These are phyloP conservation scores for Mormyrus iriodes DNA, from an alignment of 2,113 vertebrate species.

Conservation along the genomic window DNA sequence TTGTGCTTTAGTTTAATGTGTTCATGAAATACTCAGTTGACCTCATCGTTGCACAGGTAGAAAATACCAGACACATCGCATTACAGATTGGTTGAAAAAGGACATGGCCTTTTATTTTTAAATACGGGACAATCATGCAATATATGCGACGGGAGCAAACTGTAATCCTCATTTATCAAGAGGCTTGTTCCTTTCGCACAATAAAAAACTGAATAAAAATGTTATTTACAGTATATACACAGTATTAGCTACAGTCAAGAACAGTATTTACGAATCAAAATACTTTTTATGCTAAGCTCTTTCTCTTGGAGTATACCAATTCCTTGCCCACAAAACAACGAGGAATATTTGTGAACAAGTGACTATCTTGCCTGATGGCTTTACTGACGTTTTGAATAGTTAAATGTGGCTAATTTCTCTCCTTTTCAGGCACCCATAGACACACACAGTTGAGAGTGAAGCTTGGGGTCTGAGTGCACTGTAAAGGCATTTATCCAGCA, in stretches of 20 bases:
- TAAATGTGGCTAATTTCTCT: not conserved
- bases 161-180: not conserved
- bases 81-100: not conserved
- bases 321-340: not conserved
- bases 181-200: not conserved
- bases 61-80: not conserved
- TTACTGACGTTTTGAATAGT: not conserved
- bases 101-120: not conserved
- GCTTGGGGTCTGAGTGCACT: not conserved
- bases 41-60: not conserved
- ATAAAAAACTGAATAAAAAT: not conserved
- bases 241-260: not conserved
- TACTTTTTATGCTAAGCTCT: not conserved
- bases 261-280: not conserved
- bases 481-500: not conserved
- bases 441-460: not conserved
- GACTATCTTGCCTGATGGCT: not conserved
- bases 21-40: not conserved
- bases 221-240: not conserved
- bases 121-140: too few relatives aligned
- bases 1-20: not conserved
- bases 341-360: not conserved
- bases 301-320: not conserved
- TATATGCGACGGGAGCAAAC: not conserved
- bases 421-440: not conserved